Percentiles rank a stretch among this genome's conserved stretches.
phyloP scores from a whole-genome alignment of 2,797 vertebrate species.

The Phoxinus dragarum region DNA sequence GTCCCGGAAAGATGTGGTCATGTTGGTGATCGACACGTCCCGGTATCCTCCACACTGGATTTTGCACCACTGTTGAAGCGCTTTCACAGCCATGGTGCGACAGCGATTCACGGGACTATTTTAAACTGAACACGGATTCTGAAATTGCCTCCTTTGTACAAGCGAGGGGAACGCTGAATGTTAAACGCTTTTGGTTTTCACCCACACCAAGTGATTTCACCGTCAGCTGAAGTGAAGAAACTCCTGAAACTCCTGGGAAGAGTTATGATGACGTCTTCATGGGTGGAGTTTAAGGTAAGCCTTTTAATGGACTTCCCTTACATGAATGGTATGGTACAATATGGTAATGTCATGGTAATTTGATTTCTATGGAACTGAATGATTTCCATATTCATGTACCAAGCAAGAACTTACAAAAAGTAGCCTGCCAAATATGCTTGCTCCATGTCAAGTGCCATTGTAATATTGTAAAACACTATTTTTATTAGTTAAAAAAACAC shows the following conservation, averaged over 20 bases:
- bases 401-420: too few species aligned
- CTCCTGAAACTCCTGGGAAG: slow-evolving; percentile 9
- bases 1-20: slow-evolving; percentile 98
- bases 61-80: slow-evolving; percentile 95
- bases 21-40: slow-evolving; percentile 92
- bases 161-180: neutral
- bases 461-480: neutral
- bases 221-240: slow-evolving; percentile 18
- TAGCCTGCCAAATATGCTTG: neutral
- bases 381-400: neutral
- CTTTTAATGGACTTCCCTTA: neutral
- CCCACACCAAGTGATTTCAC: neutral
- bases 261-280: neutral
- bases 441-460: neutral
- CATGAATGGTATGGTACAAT: neutral
- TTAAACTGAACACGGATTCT: neutral
- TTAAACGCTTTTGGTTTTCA: neutral
- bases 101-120: neutral
- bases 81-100: slow-evolving; percentile 85
- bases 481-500: neutral
- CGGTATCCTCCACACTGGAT: slow-evolving; percentile 89
- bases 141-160: neutral
- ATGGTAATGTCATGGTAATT: neutral
- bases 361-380: neutral
- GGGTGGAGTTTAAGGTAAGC: slow-evolving; percentile 33